These are phyloP conservation scores for Gila robusta DNA, from an alignment of 2,797 vertebrate genomes.

Conservation along the genomic window DNA sequence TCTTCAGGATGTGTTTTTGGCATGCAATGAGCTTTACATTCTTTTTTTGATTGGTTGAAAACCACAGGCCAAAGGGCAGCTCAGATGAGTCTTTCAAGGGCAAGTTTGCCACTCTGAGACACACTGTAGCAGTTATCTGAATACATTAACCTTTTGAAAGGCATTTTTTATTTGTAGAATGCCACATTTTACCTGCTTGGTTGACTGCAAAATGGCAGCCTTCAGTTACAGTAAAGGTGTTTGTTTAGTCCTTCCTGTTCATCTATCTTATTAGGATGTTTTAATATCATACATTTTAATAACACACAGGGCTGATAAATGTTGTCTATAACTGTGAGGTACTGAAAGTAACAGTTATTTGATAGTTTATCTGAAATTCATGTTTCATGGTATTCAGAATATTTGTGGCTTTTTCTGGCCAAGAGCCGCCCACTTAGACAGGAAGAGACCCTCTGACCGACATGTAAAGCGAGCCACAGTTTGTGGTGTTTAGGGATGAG, in stretches of 20 bases:
- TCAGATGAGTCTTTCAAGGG: slow-evolving; percentile 3
- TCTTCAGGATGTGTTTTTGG: slow-evolving; percentile 1
- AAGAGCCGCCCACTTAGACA: background rate
- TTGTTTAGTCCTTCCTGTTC: background rate
- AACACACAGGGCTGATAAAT: background rate
- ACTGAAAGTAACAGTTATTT: slow-evolving; percentile 14
- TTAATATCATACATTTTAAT: slow-evolving; percentile 23
- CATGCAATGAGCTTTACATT: background rate
- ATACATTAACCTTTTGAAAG: slow-evolving; percentile 51
- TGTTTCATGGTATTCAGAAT: background rate
- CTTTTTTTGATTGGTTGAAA: slow-evolving; percentile 13
- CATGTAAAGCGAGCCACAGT: background rate
- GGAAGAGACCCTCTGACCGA: background rate
- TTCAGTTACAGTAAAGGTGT: slow-evolving; percentile 4
- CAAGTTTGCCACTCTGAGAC: background rate
- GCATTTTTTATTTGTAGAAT: slow-evolving; percentile 29
- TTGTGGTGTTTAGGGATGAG: background rate
- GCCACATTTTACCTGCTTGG: slow-evolving; percentile 21
- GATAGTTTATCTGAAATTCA: background rate
- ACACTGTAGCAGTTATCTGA: slow-evolving; percentile 1
- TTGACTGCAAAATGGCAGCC: background rate
- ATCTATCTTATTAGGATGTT: background rate
- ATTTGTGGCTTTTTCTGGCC: background rate
- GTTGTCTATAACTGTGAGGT: background rate
- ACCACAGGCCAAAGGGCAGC: background rate